These are phyloP conservation scores for Limnephilus marmoratus DNA, from an alignment of 2,888 invertebrate species.

Conservation along the genomic window DNA sequence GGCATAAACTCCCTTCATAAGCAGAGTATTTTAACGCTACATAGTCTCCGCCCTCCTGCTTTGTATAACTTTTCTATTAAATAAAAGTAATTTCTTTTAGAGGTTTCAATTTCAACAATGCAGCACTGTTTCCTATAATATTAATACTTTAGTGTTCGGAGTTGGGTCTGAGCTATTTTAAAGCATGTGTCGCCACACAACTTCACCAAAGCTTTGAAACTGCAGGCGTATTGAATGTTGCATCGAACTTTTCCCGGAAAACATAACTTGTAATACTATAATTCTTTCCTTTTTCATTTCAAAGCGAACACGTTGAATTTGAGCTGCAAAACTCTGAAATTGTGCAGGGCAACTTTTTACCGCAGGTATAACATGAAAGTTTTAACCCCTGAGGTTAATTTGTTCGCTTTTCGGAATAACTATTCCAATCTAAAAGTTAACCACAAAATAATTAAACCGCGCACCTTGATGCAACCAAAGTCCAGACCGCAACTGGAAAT, in stretches of 20 bases:
- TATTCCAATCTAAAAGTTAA: too few species aligned
- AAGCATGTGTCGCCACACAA: background rate
- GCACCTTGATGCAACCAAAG: too few species aligned
- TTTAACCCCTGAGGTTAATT: too few species aligned
- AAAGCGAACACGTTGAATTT: background rate
- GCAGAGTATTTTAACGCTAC: background rate
- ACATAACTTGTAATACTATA: too few species aligned
- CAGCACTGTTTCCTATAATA: background rate
- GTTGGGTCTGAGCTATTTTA: background rate
- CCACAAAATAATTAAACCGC: too few species aligned
- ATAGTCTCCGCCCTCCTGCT: background rate
- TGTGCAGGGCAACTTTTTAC: too few species aligned
- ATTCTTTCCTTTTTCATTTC: too few species aligned
- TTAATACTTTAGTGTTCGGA: background rate
- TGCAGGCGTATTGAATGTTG: background rate
- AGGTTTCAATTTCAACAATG: background rate
- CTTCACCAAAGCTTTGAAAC: background rate
- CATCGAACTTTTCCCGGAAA: background rate
- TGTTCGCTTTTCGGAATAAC: too few species aligned
- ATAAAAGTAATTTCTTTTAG: background rate
- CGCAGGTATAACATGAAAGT: too few species aligned
- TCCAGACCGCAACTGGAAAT: too few species aligned
- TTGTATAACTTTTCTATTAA: background rate
- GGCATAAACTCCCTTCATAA: too few species aligned
- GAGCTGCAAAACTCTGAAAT: background rate